Base-by-base conservation (phyloP, 2,888 invertebrate species). In the Lampropteryx suffumata region DNA sequence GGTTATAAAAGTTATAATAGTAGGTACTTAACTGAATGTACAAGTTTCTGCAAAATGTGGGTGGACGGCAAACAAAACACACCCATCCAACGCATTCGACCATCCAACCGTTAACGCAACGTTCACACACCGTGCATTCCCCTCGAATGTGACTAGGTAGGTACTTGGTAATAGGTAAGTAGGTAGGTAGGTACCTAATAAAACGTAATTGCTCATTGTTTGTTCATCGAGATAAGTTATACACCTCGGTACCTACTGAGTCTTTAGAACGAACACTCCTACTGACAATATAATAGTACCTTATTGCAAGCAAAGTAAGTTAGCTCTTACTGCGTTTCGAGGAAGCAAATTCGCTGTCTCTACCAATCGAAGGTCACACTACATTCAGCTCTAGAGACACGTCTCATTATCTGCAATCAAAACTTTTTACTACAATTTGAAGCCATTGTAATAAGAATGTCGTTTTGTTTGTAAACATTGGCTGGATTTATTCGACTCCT, bases 391-490 rank as follows among this genome's bases (percentile, higher is more conserved):
- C 17, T 34, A 35, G 32, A 49, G 52, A 52, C 55, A 55, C 49
- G 58, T 59, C 47, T 43, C 26, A 43, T 37, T 43, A 35, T 44
- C 40, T 40, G 17, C 21, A 37, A 3, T 17, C 17, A 3, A 2
- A 17, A 17, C 2, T 17, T 2, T 17, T 59, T 41, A 41, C 50
- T 37, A 30, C 42, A 44, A 56, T 53, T 48, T 44, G 33, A 46
- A 27, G 32, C 48, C 49, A 63, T 60, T 62, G 58, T 63, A 5
- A 21, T 2, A 3, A 2, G 2, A 55, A 59, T 28, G 14, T 46
- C 55, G 46, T 52, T 57, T 63, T 80, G 79, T 79, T 81, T 68
- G 73, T 79, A 79, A 82, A 81, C 77, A 79, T 67, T 62, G 57
- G 46, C 64, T 59, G 49, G 55, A 56, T 55, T 45, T 60, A 51